A percentile compares a stretch with the other conserved stretches of the same genome.
These are phyloP conservation scores for Meda fulgida DNA, from an alignment of 2,797 vertebrate genomes.

Conservation along the genomic window DNA sequence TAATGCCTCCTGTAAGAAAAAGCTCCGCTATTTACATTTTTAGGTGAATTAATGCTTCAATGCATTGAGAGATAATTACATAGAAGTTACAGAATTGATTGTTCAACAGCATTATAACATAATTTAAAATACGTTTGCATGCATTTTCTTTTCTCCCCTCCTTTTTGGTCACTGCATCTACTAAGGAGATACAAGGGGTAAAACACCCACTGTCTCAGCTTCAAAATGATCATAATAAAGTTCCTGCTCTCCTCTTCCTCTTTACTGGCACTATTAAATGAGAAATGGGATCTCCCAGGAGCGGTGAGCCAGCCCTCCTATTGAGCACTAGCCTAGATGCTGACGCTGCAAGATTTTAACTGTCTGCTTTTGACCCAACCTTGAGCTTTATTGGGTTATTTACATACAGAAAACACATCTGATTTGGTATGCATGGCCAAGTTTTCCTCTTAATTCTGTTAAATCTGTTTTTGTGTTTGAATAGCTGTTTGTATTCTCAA, in stretches of 20 bases:
- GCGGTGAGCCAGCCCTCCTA: constrained; percentile 42
- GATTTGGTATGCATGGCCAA: not conserved
- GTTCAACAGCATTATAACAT: not conserved
- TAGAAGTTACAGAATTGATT: not conserved
- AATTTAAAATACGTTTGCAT: not conserved
- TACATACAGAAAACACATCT: not conserved
- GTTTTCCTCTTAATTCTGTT: not conserved
- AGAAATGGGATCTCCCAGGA: constrained; percentile 65
- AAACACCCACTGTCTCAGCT: not conserved
- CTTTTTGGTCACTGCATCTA: not conserved
- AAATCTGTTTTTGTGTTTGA: not conserved
- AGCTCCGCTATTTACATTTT: not conserved
- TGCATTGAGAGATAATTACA: not conserved
- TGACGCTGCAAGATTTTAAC: constrained; percentile 54
- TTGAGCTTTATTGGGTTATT: constrained; percentile 14
- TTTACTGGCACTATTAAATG: constrained; percentile 73
- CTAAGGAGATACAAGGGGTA: not conserved
- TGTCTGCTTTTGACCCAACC: constrained; percentile 8
- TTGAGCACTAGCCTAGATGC: constrained; percentile 56
- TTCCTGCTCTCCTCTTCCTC: constrained; percentile 66
- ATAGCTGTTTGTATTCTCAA: constrained; percentile 35
- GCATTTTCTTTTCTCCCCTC: not conserved
- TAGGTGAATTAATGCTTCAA: not conserved
- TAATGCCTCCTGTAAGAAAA: not conserved
- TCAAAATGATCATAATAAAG: constrained; percentile 2